These are phyloP conservation scores for Dimorphilus gyrociliatus DNA, from an alignment of 2,888 invertebrate genomes.

Conservation along the genomic window DNA sequence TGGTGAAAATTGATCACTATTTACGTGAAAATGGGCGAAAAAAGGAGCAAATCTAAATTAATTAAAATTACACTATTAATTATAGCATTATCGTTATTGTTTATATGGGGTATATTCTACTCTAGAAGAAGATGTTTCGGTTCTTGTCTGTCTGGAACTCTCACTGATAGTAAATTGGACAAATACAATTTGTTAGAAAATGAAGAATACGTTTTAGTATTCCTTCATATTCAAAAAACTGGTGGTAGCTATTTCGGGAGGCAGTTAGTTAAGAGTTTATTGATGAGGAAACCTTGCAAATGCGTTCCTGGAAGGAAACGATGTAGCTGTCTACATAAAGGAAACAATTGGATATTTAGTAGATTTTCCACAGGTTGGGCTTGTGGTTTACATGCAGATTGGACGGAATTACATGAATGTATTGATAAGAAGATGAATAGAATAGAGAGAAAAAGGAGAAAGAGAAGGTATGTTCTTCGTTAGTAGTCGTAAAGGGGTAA, in stretches of 20 bases:
- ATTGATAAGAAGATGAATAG: constrained; percentile 68
- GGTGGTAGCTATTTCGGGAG: constrained; percentile 92
- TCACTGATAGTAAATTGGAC: constrained; percentile 68
- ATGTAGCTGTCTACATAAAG: constrained; percentile 37
- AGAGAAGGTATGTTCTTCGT: constrained; percentile 43
- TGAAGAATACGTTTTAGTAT: constrained; percentile 90
- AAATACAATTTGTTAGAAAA: constrained; percentile 41
- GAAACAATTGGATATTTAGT: constrained; percentile 11
- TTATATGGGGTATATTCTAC: no score
- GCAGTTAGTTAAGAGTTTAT: constrained; percentile 84
- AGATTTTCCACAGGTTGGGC: constrained; percentile 34
- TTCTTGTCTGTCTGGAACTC: no score
- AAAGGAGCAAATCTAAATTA: no score
- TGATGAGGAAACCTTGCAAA: constrained; percentile 75
- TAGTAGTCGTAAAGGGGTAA: no score
- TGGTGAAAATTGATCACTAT: no score
- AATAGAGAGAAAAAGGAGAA: constrained; percentile 63
- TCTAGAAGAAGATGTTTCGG: no score
- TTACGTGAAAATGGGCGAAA: no score
- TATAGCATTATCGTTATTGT: no score
- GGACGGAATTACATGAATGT: constrained; percentile 61
- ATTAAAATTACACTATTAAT: no score
- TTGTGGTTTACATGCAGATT: constrained; percentile 94
- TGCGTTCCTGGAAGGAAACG: constrained; percentile 74
- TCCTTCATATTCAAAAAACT: constrained; percentile 97